These are phyloP conservation scores for Phataginus tricuspis DNA, from an alignment of 2,797 vertebrate species.

Conservation along the genomic window DNA sequence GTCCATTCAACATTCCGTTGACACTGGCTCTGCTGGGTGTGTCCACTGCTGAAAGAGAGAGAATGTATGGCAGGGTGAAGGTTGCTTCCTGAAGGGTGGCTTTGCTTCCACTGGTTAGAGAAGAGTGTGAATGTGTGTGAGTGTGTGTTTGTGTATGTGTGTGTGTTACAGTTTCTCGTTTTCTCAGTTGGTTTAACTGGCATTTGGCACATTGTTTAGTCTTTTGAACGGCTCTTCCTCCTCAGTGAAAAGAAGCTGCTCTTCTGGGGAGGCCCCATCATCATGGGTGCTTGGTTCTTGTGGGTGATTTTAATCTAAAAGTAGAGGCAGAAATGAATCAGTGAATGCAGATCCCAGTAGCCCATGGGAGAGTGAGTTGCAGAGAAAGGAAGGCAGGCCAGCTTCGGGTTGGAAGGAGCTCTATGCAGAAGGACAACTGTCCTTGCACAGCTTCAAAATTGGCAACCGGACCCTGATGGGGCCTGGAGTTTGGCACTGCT, in stretches of 20 bases:
- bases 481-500: slow-evolving; percentile 71
- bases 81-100: slow-evolving; percentile 49
- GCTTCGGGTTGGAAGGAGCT: slow-evolving; percentile 48
- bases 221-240: slow-evolving; percentile 91
- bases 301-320: slow-evolving; percentile 94
- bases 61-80: slow-evolving; percentile 49
- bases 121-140: slow-evolving; percentile 19
- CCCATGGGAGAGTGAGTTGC: not conserved
- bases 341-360: not conserved
- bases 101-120: slow-evolving; percentile 53
- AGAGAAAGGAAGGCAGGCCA: not conserved
- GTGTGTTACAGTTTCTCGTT: slow-evolving; percentile 40
- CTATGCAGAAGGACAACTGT: slow-evolving; percentile 57
- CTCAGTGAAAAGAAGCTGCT: slow-evolving; percentile 95
- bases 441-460: slow-evolving; percentile 71
- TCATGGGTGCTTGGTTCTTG: slow-evolving; percentile 97
- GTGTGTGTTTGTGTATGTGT: not conserved
- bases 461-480: slow-evolving; percentile 68
- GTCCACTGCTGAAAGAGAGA: slow-evolving; percentile 49
- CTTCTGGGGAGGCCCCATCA: slow-evolving; percentile 94
- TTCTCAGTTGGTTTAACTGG: slow-evolving; percentile 55
- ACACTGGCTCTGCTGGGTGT: slow-evolving; percentile 46
- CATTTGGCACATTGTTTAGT: slow-evolving; percentile 84
- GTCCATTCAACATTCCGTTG: not conserved
- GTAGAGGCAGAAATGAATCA: slow-evolving; percentile 70